A percentile compares a stretch with the other conserved stretches of the same genome.
Conservation (phyloP, 53 echinoderm and acorn worm genomes). For the Glandiceps talaboti region DNA sequence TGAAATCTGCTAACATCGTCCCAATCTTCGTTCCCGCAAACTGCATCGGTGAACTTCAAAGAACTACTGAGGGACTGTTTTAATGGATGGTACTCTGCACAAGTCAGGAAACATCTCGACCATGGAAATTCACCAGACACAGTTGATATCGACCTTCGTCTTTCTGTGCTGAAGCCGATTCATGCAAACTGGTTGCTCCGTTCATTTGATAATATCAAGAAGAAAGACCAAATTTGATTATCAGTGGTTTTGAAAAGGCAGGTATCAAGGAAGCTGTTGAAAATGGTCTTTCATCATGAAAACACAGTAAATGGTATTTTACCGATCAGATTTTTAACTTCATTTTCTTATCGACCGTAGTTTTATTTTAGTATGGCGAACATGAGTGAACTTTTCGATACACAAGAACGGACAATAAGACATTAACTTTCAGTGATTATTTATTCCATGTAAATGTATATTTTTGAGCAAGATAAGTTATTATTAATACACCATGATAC, state of each 20-base stretch:
- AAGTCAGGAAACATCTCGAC: background rate
- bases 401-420: too few species aligned
- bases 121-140: background rate
- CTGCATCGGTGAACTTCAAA: conserved; percentile 1
- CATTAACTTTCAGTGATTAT: too few species aligned
- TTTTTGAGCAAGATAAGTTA: too few species aligned
- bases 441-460: too few species aligned
- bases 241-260: conserved; percentile 1
- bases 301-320: too few species aligned
- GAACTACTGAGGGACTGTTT: background rate
- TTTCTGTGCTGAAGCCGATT: background rate
- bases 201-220: background rate
- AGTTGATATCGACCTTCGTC: background rate
- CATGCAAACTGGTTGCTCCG: conserved; percentile 1
- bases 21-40: background rate
- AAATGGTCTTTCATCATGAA: too few species aligned
- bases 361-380: too few species aligned
- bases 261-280: background rate
- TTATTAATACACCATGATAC: too few species aligned
- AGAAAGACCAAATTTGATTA: background rate
- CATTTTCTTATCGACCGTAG: too few species aligned
- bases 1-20: background rate
- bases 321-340: too few species aligned
- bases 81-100: background rate
- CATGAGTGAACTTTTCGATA: too few species aligned